Evolutionary conservation across 2,797 vertebrate genomes (phyloP).

Genomic region (Mastacembelus armatus): DNA sequence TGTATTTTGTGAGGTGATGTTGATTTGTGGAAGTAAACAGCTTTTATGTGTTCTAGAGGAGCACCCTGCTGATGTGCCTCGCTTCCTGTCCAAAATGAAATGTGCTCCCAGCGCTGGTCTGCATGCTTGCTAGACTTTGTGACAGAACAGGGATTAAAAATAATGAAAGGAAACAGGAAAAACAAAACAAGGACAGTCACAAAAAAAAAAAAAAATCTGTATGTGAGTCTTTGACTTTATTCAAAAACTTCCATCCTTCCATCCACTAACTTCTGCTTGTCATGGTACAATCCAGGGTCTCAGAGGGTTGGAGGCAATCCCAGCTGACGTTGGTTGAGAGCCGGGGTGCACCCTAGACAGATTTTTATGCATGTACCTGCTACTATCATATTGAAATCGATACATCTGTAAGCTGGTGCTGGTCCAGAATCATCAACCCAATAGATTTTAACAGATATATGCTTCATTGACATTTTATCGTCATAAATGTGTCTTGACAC

Average conservation of each 20-base stretch:
- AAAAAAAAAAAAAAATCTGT: not conserved
- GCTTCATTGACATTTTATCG: not conserved
- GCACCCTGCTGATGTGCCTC: conserved; percentile 17
- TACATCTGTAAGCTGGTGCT: no score
- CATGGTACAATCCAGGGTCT: no score
- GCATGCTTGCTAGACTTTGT: conserved; percentile 7
- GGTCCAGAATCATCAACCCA: no score
- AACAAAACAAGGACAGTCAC: not conserved
- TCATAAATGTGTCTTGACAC: not conserved
- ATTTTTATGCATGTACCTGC: no score
- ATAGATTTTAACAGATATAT: no score
- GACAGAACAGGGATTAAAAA: conserved; percentile 23
- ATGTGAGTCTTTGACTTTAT: not conserved
- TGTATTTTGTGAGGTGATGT: conserved; percentile 53
- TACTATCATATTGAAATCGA: no score
- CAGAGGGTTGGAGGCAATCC: no score
- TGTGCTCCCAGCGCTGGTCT: conserved; percentile 17
- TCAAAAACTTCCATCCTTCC: no score
- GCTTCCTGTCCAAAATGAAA: conserved; percentile 33
- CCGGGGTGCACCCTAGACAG: no score
- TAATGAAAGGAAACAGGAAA: conserved; percentile 8
- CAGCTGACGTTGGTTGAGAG: no score
- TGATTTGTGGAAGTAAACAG: conserved; percentile 58
- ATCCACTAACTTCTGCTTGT: no score
- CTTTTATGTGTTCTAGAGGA: conserved; percentile 24